Conservation (phyloP, 2,888 invertebrate species). For the Diachrysia chrysitis region DNA sequence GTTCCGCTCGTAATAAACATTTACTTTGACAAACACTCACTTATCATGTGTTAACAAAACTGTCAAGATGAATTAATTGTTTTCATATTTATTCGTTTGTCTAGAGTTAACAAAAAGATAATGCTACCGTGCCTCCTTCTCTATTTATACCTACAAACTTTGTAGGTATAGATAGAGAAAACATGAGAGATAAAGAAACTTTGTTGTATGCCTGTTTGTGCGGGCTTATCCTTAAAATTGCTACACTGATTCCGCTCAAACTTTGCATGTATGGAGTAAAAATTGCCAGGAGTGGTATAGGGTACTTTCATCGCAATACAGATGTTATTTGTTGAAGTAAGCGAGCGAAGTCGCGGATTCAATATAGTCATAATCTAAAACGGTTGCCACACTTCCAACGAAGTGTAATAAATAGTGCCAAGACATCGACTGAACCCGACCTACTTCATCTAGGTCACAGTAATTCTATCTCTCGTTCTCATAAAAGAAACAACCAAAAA, state of each 20-base stretch:
- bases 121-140: not conserved
- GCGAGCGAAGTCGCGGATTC: no score
- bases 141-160: no score
- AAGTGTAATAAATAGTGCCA: constrained; percentile 45
- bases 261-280: not conserved
- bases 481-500: not conserved
- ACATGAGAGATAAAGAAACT: no score
- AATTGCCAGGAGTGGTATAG: not conserved
- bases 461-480: constrained; percentile 14
- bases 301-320: not conserved
- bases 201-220: not conserved
- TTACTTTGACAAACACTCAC: not conserved
- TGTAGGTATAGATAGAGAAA: no score
- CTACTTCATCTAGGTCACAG: constrained; percentile 41
- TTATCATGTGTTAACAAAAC: not conserved
- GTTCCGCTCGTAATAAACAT: not conserved
- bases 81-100: not conserved
- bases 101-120: not conserved
- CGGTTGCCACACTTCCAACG: constrained; percentile 24
- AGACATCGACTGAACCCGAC: constrained; percentile 43
- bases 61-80: not conserved
- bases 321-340: no score
- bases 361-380: constrained; percentile 25
- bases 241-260: not conserved
- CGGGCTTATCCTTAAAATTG: not conserved